These are phyloP conservation scores for Lasioglossum lativentre DNA, from an alignment of 2,888 invertebrate genomes.

Conservation along the genomic window DNA sequence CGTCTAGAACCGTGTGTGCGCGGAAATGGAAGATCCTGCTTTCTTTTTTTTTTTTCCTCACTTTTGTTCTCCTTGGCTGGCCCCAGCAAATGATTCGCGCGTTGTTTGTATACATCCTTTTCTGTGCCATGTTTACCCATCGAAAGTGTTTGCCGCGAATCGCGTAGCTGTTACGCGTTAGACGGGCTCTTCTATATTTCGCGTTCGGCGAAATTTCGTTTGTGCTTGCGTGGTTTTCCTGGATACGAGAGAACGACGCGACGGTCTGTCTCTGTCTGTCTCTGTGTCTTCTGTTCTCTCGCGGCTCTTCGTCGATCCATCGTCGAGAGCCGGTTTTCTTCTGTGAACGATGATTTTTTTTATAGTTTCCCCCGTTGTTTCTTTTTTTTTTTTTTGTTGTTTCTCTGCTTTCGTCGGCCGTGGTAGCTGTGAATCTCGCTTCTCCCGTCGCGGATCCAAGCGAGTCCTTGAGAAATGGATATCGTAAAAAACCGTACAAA, in stretches of 20 bases:
- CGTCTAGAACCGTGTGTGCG: constrained; percentile 29
- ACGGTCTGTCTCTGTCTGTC: not conserved
- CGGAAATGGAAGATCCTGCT: constrained; percentile 60
- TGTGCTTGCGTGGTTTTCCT: constrained; percentile 4
- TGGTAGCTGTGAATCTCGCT: not conserved
- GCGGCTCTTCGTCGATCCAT: constrained; percentile 16
- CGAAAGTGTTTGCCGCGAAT: constrained; percentile 72
- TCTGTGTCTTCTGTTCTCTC: not conserved
- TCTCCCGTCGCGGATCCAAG: constrained; percentile 12
- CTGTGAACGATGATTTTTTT: constrained; percentile 7
- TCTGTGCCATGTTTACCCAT: constrained; percentile 49
- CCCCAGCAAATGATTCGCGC: constrained; percentile 1
- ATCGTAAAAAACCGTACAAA: constrained; percentile 54
- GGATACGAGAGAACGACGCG: constrained; percentile 3
- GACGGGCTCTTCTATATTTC: constrained; percentile 63
- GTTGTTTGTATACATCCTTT: not conserved
- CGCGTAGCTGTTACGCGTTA: constrained; percentile 81
- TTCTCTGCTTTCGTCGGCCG: not conserved
- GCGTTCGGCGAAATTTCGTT: constrained; percentile 34
- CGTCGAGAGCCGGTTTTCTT: constrained; percentile 23
- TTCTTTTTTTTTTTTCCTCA: not conserved
- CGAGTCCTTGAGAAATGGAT: constrained; percentile 38
- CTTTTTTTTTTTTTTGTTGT: too few species aligned
- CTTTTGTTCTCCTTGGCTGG: constrained; percentile 23
- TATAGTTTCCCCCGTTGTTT: not conserved